Base-by-base conservation (phyloP, 2,113 vertebrate species). In the Phoxinus phoxinus region DNA sequence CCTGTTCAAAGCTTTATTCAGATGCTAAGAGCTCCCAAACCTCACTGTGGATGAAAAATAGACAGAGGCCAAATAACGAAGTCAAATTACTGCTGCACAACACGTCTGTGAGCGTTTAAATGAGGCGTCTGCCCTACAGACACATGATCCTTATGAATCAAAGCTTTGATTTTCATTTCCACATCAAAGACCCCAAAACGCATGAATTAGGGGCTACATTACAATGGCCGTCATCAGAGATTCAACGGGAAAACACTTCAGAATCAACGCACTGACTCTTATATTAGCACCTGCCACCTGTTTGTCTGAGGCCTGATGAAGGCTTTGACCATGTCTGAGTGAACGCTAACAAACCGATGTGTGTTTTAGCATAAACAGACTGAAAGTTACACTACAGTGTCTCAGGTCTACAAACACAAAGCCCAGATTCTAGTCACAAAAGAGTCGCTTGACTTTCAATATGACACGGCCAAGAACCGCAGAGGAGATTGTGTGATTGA, bases 1-100 rank as follows among this genome's bases (percentile, higher is more conserved):
- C 6, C 72, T 75, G 13, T 77, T 35, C 27, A 77, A 23, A 56
- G 76, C 32, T 59, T 78, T 23, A 78, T 25, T 78, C 30, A 41
- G 53, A 59, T 78, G 53, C 51, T 59, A 58, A 58, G 5, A 78
- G 51, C 75, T 58, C 75, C 23, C 51, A 78, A 58, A 37, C 4
- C 53, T 78, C 75, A n/a, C 75, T 78, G 51, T 37, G 10, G 32
- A 78, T 59, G 53, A 78, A 78, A 37, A 78, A 59, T 59, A 58
- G 9, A 78, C 30, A 37, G 30, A 78, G 30, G 75, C 53, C 75
- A 59, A 32, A 59, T 61, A 44, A 79, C 53, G 4, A 76, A 61
- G 76, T 78, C 76, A 78, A 59, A 59, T 4, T 53, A 59, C 30
- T 78, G 76, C 53, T 1, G 5, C 2, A n/a, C 30, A 78, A 23